Conservation (phyloP, 1,140 invertebrate species). For the Goniozus legneri region DNA sequence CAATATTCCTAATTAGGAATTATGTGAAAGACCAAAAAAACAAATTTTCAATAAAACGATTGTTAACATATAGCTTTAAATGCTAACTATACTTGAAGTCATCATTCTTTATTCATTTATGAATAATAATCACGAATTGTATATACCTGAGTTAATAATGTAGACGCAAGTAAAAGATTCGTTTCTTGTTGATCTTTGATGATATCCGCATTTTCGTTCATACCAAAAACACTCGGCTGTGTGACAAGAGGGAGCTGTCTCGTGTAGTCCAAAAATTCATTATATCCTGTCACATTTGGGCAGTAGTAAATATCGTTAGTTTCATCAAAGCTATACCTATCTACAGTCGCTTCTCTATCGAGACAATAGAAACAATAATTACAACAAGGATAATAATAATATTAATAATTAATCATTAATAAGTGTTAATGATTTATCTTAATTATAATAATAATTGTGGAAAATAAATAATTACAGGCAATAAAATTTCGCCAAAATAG, state of each 20-base stretch:
- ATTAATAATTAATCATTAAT: neutral
- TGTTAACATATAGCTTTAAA: no score
- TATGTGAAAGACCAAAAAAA: no score
- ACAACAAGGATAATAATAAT: neutral
- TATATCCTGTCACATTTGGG: constrained; percentile 71
- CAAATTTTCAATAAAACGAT: no score
- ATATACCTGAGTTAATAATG: constrained; percentile 79
- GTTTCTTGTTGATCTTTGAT: constrained; percentile 91
- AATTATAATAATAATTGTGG: neutral
- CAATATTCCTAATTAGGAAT: no score
- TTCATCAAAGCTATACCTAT: constrained; percentile 25
- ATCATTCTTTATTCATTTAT: constrained; percentile 7
- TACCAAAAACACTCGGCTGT: constrained; percentile 84
- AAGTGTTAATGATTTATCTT: neutral
- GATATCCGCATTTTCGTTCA: constrained; percentile 92
- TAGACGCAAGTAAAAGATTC: constrained; percentile 71
- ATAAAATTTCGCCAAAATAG: constrained; percentile 81
- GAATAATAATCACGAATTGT: constrained; percentile 7
- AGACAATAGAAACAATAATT: neutral
- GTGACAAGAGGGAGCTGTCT: constrained; percentile 75
- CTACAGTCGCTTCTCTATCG: neutral
- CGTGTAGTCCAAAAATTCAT: constrained; percentile 74
- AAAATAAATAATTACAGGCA: constrained; percentile 45
- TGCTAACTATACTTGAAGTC: neutral
- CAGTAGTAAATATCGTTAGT: constrained; percentile 65